Evolutionary conservation across 2,888 invertebrate species (phyloP).

Genomic region (Cryptocephalus primarius): DNA sequence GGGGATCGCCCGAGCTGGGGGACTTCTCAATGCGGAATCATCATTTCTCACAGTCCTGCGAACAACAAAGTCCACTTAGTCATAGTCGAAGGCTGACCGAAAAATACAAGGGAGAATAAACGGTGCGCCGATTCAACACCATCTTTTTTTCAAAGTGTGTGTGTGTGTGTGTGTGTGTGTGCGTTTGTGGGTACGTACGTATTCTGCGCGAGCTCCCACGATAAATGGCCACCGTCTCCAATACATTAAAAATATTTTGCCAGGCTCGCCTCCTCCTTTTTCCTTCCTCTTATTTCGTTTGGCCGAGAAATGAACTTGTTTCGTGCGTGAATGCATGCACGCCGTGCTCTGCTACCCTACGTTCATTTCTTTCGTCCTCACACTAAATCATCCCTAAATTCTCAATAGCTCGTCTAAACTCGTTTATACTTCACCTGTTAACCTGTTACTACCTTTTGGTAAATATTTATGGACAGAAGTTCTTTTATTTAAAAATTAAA

Average conservation of each 20-base stretch:
- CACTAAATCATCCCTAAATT: too few relatives aligned
- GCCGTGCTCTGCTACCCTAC: too few relatives aligned
- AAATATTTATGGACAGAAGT: too few relatives aligned
- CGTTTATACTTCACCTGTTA: too few relatives aligned
- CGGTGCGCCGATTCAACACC: constrained; percentile 29
- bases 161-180: constrained; percentile 1
- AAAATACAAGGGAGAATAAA: constrained; percentile 31
- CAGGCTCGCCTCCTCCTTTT: constrained; percentile 9
- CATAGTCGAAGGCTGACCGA: constrained; percentile 37
- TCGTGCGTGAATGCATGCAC: background rate
- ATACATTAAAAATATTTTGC: constrained; percentile 19
- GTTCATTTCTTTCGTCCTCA: too few relatives aligned
- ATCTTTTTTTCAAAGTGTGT: constrained; percentile 18
- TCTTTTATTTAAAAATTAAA: too few relatives aligned
- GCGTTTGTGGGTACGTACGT: background rate
- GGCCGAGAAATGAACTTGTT: background rate
- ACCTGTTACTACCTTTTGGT: too few relatives aligned
- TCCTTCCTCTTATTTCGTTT: background rate
- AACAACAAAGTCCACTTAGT: constrained; percentile 46
- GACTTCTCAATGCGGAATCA: constrained; percentile 39
- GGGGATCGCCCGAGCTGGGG: constrained; percentile 32
- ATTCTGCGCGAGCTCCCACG: constrained; percentile 10
- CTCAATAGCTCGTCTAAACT: too few relatives aligned
- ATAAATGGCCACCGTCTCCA: constrained; percentile 20
- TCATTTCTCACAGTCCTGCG: constrained; percentile 43